phyloP scores from a whole-genome alignment of 2,888 invertebrate genomes.

The Electrophaes corylata region DNA sequence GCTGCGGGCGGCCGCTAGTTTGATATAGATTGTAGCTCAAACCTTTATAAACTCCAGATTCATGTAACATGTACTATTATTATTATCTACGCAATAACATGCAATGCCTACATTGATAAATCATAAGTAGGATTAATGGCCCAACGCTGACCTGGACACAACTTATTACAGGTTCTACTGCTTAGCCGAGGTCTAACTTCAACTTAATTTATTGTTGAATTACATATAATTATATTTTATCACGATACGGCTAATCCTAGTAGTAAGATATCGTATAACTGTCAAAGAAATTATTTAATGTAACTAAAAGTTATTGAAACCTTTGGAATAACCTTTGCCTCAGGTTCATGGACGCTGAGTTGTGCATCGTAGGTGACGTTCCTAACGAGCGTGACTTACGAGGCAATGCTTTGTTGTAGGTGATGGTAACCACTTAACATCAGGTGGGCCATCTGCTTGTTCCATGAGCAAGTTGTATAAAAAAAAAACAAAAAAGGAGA shows the following conservation, averaged over 20 bases:
- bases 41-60: slow-evolving; percentile 37
- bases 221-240: background rate
- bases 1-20: no score
- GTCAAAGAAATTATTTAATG: background rate
- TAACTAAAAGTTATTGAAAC: background rate
- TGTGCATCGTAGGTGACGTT: no score
- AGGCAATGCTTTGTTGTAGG: no score
- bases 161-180: slow-evolving; percentile 6
- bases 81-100: slow-evolving; percentile 44
- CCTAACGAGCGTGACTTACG: no score
- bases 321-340: background rate
- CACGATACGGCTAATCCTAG: background rate
- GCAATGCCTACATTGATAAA: slow-evolving; percentile 49
- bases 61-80: slow-evolving; percentile 38
- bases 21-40: background rate
- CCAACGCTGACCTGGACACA: slow-evolving; percentile 24
- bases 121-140: slow-evolving; percentile 60
- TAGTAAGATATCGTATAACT: background rate
- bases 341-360: no score
- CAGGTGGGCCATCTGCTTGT: no score
- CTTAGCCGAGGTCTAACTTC: slow-evolving; percentile 1
- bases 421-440: no score
- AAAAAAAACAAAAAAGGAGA: no score
- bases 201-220: background rate
- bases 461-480: no score